Evolutionary conservation across 2,888 invertebrate species (phyloP).

Genomic region (Calameuta pallipes): DNA sequence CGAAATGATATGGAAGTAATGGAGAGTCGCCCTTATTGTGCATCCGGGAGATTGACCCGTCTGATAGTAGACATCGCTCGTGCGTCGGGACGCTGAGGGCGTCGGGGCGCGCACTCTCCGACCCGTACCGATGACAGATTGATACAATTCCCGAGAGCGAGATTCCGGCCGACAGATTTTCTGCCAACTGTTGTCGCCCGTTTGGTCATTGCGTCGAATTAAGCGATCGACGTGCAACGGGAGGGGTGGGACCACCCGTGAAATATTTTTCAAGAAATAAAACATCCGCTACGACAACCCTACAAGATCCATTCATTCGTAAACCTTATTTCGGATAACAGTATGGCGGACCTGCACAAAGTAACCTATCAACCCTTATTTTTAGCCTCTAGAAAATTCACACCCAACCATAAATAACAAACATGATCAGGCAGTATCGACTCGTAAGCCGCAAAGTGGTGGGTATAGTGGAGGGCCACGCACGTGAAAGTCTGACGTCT

Average conservation of each 20-base stretch:
- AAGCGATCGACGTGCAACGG: conserved; percentile 22
- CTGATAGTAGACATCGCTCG: conserved; percentile 48
- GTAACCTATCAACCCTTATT: background rate
- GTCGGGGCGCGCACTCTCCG: conserved; percentile 30
- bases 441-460: conserved; percentile 23
- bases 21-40: conserved; percentile 55
- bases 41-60: conserved; percentile 62
- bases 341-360: background rate
- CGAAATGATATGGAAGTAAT: conserved; percentile 67
- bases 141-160: conserved; percentile 62
- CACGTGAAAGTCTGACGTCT: conserved; percentile 34
- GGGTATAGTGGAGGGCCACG: conserved; percentile 2
- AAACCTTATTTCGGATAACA: background rate
- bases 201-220: conserved; percentile 52
- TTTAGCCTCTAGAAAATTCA: background rate
- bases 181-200: conserved; percentile 59
- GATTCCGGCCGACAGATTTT: conserved; percentile 63
- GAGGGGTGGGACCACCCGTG: background rate
- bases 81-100: conserved; percentile 2
- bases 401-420: background rate
- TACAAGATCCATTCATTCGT: background rate
- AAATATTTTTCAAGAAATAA: background rate
- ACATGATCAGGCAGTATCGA: background rate
- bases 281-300: background rate
- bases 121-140: conserved; percentile 61